Evolutionary conservation across 2,797 vertebrate genomes (phyloP), one percentile per base, ranked within the genome.

Genomic region (Percopsis omiscomaycus): DNA sequence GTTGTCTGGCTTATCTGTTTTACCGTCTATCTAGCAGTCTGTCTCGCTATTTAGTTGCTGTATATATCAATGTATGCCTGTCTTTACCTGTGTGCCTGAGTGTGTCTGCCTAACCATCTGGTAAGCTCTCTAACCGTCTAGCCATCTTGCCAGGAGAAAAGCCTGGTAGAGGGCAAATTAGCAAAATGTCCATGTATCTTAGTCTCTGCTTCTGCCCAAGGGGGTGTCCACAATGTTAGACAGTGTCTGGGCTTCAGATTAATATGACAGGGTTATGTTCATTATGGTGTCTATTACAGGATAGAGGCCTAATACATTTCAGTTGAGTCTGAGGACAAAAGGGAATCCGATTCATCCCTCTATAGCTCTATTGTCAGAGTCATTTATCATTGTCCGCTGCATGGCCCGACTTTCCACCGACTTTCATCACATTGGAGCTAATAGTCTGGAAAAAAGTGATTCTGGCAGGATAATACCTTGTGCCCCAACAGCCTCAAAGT

Each of bases 401-500:
- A 29, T 29, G 51, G 13, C 22, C 62, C 28, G n/a, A 45, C 57
- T 47, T 42, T 22, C 50, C 14, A 16, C 4, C 32, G 46, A 28
- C 62, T 46, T 59, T 65, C 27, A 66, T 74, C 1, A 55, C 13
- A 29, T 2, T 3, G 3, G 42, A 27, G 45, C 14, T 37, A 58
- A 44, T 27, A 15, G 65, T 56, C 51, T 55, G 64, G 37, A 30
- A 68, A 48, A 52, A 42, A 15, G 52, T 13, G 13, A 63, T 45
- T 64, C 30, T 66, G 64, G 71, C 64, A 57, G 50, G 61, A 64
- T 30, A 59, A 44, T 62, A 42, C 32, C 8, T 29, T 58, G 53
- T 14, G 9, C 37, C 37, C 37, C 37, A 42, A 42, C 9, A 9
- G 8, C 37, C 37, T 42, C 37, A 42, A 42, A 42, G 37, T 42